Evolutionary conservation across 2,113 vertebrate species (phyloP).

Genomic region (Rhombomys opimus): DNA sequence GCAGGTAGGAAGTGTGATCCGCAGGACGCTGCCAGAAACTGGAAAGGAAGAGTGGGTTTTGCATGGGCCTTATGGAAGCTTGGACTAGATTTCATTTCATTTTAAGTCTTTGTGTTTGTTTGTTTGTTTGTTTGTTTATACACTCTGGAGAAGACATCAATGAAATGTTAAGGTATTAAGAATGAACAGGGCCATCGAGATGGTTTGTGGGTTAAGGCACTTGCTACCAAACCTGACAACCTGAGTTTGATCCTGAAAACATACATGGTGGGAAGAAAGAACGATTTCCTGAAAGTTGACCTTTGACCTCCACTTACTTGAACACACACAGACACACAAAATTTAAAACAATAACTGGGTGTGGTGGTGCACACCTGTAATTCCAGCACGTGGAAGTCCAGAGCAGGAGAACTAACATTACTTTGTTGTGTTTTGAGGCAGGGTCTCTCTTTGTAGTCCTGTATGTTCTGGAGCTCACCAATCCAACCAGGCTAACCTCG

Average conservation of each 20-base stretch:
- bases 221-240: neutral
- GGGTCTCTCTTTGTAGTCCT: neutral
- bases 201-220: neutral
- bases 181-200: neutral
- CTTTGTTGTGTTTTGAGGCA: neutral
- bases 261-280: neutral
- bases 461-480: neutral
- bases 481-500: neutral
- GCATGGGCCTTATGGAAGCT: neutral
- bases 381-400: neutral
- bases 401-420: neutral
- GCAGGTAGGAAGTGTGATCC: neutral
- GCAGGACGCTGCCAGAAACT: neutral
- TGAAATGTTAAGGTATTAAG: neutral
- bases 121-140: neutral
- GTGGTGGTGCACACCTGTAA: neutral
- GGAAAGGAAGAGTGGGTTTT: neutral
- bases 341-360: neutral
- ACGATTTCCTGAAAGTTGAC: neutral
- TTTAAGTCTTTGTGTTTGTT: neutral
- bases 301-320: neutral
- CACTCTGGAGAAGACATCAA: conserved; percentile 1
- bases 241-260: neutral
- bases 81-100: neutral
- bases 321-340: neutral